Percentiles rank a stretch among this genome's conserved stretches.
phyloP scores from a whole-genome alignment of 2,797 vertebrate species.

The Pyrocephalus nanus region DNA sequence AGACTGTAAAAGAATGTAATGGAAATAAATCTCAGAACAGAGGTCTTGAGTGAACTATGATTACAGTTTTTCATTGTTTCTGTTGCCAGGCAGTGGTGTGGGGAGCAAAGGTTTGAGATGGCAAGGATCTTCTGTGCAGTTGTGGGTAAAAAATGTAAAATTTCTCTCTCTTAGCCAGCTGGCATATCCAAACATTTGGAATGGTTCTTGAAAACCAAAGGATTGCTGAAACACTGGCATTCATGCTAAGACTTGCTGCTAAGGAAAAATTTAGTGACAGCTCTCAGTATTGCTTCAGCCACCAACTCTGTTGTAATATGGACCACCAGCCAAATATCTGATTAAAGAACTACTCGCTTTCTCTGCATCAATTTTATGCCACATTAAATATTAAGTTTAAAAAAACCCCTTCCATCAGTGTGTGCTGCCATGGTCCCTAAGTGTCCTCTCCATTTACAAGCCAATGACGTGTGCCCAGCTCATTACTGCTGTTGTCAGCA shows the following conservation, averaged over 20 bases:
- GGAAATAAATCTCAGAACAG: background rate
- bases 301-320: background rate
- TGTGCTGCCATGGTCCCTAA: conserved; percentile 57
- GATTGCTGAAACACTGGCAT: background rate
- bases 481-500: conserved; percentile 74
- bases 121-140: background rate
- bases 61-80: background rate
- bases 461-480: conserved; percentile 50
- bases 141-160: background rate
- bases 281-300: background rate
- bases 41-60: background rate
- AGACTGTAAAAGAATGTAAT: background rate
- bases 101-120: background rate
- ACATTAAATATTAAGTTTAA: conserved; percentile 67
- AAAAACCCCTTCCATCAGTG: background rate
- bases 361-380: conserved; percentile 52
- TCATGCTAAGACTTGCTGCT: background rate
- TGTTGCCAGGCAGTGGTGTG: background rate
- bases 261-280: background rate
- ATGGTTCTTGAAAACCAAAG: background rate
- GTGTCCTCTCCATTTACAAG: conserved; percentile 61
- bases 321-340: conserved; percentile 16
- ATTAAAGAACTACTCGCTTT: conserved; percentile 25
- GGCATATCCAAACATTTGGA: background rate
- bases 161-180: background rate